Percentiles rank a stretch among this genome's conserved stretches.
These are phyloP conservation scores for Steatocranus sp. DNA, from an alignment of 2,797 vertebrate genomes.

Conservation along the genomic window DNA sequence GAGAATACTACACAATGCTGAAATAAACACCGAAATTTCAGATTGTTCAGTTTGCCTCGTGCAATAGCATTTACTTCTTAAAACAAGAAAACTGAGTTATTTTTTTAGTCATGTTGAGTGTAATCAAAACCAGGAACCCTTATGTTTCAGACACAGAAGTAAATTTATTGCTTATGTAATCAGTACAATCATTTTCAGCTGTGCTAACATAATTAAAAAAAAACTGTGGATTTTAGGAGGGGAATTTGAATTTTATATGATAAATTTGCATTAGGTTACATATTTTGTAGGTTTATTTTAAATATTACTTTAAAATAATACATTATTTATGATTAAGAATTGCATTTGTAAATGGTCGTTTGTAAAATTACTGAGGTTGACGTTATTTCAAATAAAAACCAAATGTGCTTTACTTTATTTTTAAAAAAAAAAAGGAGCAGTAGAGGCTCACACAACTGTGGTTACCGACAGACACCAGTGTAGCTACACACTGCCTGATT, in stretches of 20 bases:
- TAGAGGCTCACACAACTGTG: background rate
- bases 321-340: background rate
- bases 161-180: background rate
- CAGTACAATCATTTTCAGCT: background rate
- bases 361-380: background rate
- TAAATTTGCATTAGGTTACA: background rate
- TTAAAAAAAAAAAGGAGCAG: background rate
- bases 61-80: background rate
- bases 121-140: background rate
- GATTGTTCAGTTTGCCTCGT: background rate
- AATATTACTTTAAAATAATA: background rate
- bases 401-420: background rate
- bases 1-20: background rate
- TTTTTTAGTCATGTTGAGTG: background rate
- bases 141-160: background rate
- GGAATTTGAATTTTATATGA: background rate
- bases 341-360: background rate
- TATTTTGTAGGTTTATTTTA: background rate
- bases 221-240: background rate
- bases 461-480: slow-evolving; percentile 3
- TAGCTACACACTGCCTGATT: background rate
- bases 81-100: background rate
- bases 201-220: background rate
- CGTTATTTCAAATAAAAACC: background rate
- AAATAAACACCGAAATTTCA: background rate